Conservation (phyloP, 2,797 vertebrate species). For the Vireo griseus region DNA sequence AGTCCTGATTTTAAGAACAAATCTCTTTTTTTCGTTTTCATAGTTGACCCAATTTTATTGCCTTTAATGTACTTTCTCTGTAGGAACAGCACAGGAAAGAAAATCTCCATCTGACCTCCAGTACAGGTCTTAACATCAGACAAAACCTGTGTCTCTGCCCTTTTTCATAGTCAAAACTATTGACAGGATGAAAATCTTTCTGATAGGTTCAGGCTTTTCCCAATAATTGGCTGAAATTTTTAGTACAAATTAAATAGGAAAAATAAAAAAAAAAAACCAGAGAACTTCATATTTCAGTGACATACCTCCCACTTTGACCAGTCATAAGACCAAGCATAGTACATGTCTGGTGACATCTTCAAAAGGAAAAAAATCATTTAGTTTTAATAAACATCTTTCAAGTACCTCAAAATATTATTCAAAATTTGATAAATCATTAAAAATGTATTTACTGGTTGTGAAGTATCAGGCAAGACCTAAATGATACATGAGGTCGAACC, state of each 20-base stretch:
- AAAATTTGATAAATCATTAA: background rate
- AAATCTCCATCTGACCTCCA: background rate
- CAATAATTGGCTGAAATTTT: background rate
- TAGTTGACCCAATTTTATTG: accelerated
- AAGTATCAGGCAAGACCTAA: background rate
- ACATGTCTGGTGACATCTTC: background rate
- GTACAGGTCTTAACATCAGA: background rate
- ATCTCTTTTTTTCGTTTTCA: background rate
- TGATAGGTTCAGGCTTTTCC: background rate
- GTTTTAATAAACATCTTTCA: background rate
- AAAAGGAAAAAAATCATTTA: background rate
- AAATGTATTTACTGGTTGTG: background rate
- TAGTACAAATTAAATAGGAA: background rate
- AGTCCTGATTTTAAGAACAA: background rate
- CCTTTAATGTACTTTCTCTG: background rate
- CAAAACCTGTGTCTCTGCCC: background rate
- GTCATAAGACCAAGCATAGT: background rate
- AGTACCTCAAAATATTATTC: background rate
- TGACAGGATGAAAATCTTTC: background rate
- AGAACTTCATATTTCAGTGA: background rate
- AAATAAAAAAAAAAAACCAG: background rate
- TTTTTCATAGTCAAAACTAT: background rate
- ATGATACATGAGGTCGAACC: background rate
- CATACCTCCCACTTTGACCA: background rate
- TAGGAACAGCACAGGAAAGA: background rate